Evolutionary conservation across 35 echinoderm and acorn worm genomes (phyloP), one percentile per base, ranked within the genome.

Genomic region (Anneissia japonica): DNA sequence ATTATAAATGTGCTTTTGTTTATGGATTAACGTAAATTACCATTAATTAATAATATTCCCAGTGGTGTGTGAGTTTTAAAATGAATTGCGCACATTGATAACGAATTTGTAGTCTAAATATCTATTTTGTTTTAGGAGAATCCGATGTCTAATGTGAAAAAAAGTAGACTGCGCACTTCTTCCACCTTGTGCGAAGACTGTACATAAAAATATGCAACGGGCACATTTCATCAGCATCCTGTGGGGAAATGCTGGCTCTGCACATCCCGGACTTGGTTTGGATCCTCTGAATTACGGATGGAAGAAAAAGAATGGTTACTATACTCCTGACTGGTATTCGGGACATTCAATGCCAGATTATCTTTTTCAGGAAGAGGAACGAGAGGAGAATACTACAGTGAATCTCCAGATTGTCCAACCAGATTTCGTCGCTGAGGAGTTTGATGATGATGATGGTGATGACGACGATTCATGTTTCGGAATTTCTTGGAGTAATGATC

Each of bases 121-220:
- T n/a, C n/a, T n/a, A n/a, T n/a, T n/a, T 30, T 34, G 37, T 40
- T 21, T 75, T 41, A 79, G n/a, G n/a, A 94, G 72, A 83, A 77
- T 35, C 88, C 76, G 31, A 72, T 90, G 35, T 31, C 80, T 19
- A 91, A 55, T 72, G 79, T 90, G 39, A 90, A 88, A 21, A n/a
- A 94, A 88, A 75, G 64, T 87, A 23, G 41, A 87, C 81, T 87
- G 85, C 80, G 85, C 88, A 19, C 85, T 86, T 64, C 80, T 94
- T 46, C 84, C 88, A 83, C 88, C 92, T 4, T 94, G 88, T 90
- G 72, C 72, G 40, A 77, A 83, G 75, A 90, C 88, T 36, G 38
- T 87, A 14, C 23, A 34, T 14, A 90, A 43, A 90, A 83, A 0
- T 16, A 32, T 32, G 17, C 36, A 28, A 51, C 81, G 17, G 80